These are phyloP conservation scores for Sarcophaga subvicina DNA, from an alignment of 2,888 invertebrate species.

Conservation along the genomic window DNA sequence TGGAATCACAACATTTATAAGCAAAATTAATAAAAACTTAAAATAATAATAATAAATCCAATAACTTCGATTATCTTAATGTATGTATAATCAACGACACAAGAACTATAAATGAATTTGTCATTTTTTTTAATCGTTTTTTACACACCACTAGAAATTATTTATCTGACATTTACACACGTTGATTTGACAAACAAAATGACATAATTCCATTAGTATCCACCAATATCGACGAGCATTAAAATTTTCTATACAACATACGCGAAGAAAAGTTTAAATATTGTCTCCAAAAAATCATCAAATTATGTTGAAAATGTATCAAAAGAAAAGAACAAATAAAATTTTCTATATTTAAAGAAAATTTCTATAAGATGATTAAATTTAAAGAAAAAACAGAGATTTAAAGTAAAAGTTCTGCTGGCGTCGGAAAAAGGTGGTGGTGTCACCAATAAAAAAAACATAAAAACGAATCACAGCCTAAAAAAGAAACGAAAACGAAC, in stretches of 20 bases:
- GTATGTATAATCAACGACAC: no score
- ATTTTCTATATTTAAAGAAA: slow-evolving; percentile 19
- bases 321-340: slow-evolving; percentile 31
- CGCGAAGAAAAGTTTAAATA: slow-evolving; percentile 34
- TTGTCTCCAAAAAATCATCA: neutral
- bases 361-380: slow-evolving; percentile 1
- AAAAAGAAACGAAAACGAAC: slow-evolving; percentile 54
- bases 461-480: slow-evolving; percentile 43
- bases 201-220: slow-evolving; percentile 67
- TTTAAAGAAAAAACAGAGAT: slow-evolving; percentile 26
- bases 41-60: no score
- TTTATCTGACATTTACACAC: slow-evolving; percentile 21
- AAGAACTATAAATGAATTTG: neutral
- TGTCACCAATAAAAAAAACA: slow-evolving; percentile 53
- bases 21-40: no score
- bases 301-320: slow-evolving; percentile 26
- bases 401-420: slow-evolving; percentile 45
- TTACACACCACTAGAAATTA: neutral
- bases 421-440: slow-evolving; percentile 64
- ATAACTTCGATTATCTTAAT: no score
- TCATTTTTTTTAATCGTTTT: neutral
- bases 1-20: no score
- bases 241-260: slow-evolving; percentile 56
- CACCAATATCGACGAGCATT: slow-evolving; percentile 39
- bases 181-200: slow-evolving; percentile 53